Evolutionary conservation across 37 sponge, comb jelly and placozoan species (phyloP).

Genomic region (Eunapius fragilis): DNA sequence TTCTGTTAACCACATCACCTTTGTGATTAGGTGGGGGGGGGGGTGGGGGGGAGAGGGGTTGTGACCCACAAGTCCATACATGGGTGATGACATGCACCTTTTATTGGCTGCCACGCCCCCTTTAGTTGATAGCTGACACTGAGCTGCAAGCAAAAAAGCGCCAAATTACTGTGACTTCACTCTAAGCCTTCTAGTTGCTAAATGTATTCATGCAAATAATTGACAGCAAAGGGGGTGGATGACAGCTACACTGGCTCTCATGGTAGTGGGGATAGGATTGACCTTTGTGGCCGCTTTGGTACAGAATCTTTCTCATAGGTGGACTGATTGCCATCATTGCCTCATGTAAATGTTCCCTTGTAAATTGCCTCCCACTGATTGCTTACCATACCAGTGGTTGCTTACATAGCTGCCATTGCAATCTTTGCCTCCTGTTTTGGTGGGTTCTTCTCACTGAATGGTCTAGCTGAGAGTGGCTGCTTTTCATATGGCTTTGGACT

Average conservation of each 20-base stretch:
- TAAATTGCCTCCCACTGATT: neutral
- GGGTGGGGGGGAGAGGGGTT: neutral
- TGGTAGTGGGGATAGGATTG: slow-evolving; percentile 62
- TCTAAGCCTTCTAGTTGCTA: too few relatives aligned
- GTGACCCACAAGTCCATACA: too few relatives aligned
- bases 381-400: slow-evolving; percentile 35
- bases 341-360: slow-evolving; percentile 26
- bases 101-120: neutral
- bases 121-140: neutral
- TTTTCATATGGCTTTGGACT: slow-evolving; percentile 82
- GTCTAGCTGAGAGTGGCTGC: slow-evolving; percentile 55
- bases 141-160: neutral
- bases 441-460: slow-evolving; percentile 82
- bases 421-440: slow-evolving; percentile 54
- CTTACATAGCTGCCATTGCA: slow-evolving; percentile 46
- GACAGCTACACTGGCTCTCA: slow-evolving; percentile 42
- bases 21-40: neutral
- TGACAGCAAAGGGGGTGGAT: slow-evolving; percentile 58
- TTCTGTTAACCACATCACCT: neutral
- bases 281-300: slow-evolving; percentile 61
- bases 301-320: slow-evolving; percentile 30
- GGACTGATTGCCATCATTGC: slow-evolving; percentile 33
- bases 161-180: slow-evolving; percentile 6
- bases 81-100: neutral
- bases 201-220: neutral